These are phyloP conservation scores for Blastobasis lacticolella DNA, from an alignment of 2,888 invertebrate genomes.

Conservation along the genomic window DNA sequence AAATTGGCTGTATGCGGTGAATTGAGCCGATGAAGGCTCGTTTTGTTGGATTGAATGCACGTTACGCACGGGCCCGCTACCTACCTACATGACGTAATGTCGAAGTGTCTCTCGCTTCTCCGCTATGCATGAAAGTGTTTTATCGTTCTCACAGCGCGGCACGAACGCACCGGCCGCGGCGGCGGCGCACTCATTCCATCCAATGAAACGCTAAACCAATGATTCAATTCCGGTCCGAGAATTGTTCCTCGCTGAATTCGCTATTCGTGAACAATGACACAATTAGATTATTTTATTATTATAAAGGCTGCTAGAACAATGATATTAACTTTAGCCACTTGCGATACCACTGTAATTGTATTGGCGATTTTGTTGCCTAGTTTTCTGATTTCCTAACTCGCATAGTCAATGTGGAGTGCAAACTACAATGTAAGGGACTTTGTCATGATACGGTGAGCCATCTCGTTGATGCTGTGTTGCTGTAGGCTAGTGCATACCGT, in stretches of 20 bases:
- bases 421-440: too few relatives aligned
- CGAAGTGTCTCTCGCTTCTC: background rate
- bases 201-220: slow-evolving; percentile 38
- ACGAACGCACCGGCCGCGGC: slow-evolving; percentile 19
- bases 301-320: too few relatives aligned
- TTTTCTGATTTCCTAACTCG: too few relatives aligned
- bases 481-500: slow-evolving; percentile 13
- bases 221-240: slow-evolving; percentile 37
- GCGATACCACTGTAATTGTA: too few relatives aligned
- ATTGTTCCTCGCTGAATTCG: slow-evolving; percentile 16
- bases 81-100: slow-evolving; percentile 1
- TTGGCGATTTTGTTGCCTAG: too few relatives aligned
- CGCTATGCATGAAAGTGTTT: background rate
- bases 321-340: too few relatives aligned
- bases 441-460: slow-evolving; percentile 4
- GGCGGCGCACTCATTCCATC: slow-evolving; percentile 30
- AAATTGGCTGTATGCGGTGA: background rate
- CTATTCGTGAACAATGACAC: slow-evolving; percentile 4
- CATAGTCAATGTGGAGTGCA: too few relatives aligned
- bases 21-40: slow-evolving; percentile 4
- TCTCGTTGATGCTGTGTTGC: slow-evolving; percentile 14
- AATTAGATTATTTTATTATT: background rate
- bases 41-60: slow-evolving; percentile 3
- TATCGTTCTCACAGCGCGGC: slow-evolving; percentile 5
- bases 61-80: background rate